A percentile compares a stretch with the other conserved stretches of the same genome.
Conservation (phyloP, 2,797 vertebrate genomes). For the Chelon auratus region DNA sequence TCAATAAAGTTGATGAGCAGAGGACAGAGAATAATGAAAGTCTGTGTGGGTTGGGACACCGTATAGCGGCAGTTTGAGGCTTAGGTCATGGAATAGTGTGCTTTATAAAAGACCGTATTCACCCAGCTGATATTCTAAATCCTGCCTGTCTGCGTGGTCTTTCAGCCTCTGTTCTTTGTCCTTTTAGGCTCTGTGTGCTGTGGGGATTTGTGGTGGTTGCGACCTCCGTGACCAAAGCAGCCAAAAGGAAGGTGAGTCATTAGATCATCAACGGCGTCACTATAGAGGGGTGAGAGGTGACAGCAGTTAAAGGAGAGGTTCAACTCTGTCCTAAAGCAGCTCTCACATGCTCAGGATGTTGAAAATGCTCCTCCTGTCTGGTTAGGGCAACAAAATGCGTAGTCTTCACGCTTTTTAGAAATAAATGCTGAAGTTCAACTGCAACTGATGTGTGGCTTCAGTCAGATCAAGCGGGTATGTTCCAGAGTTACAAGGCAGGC, state of each 20-base stretch:
- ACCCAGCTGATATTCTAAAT: constrained; percentile 45
- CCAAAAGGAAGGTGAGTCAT: constrained; percentile 83
- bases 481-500: neutral
- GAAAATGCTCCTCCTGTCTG: neutral
- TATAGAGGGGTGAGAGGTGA: constrained; percentile 38
- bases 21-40: constrained; percentile 35
- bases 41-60: constrained; percentile 39
- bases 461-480: neutral
- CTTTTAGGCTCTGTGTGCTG: constrained; percentile 79
- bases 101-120: constrained; percentile 48
- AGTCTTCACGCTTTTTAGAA: neutral
- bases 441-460: constrained; percentile 8
- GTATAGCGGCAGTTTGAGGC: constrained; percentile 17
- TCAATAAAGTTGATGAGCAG: neutral
- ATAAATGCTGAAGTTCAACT: neutral
- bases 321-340: neutral
- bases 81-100: constrained; percentile 55
- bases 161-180: constrained; percentile 22
- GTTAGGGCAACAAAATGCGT: neutral
- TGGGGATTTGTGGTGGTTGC: constrained; percentile 77
- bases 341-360: neutral
- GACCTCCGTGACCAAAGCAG: constrained; percentile 74
- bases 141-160: neutral
- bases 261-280: constrained; percentile 46
- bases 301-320: constrained; percentile 5